Evolutionary conservation across 2,113 vertebrate genomes (phyloP).

Genomic region (Epinephelus moara): DNA sequence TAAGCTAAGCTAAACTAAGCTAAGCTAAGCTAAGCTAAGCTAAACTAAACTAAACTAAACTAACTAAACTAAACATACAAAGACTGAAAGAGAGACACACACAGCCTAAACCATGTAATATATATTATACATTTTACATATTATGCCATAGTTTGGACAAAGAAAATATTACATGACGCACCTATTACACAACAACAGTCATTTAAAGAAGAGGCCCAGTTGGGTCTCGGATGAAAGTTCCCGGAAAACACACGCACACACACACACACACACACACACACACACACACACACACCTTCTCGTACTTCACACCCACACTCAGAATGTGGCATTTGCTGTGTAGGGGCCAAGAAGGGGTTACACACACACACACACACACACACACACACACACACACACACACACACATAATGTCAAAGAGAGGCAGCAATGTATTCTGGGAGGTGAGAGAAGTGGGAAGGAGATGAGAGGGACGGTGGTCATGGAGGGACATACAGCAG

Average conservation of each 20-base stretch:
- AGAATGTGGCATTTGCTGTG: slow-evolving; percentile 76
- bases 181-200: slow-evolving; percentile 22
- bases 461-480: slow-evolving; percentile 38
- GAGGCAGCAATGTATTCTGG: slow-evolving; percentile 53
- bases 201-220: slow-evolving; percentile 41
- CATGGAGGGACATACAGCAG: slow-evolving; percentile 29
- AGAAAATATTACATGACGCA: neutral
- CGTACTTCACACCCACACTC: slow-evolving; percentile 72
- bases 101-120: neutral
- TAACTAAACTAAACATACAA: no score
- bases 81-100: neutral
- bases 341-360: slow-evolving; percentile 52
- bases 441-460: slow-evolving; percentile 65
- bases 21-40: no score
- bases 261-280: slow-evolving; percentile 29
- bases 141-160: neutral
- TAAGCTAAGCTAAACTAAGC: no score
- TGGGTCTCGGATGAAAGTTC: slow-evolving; percentile 45
- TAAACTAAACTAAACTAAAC: no score
- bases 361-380: slow-evolving; percentile 26
- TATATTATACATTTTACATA: neutral
- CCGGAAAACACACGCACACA: slow-evolving; percentile 50
- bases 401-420: slow-evolving; percentile 27
- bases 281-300: slow-evolving; percentile 34
- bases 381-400: slow-evolving; percentile 29